Percentiles rank a stretch among this genome's conserved stretches.
These are phyloP conservation scores for Bembecia ichneumoniformis DNA, from an alignment of 2,888 invertebrate genomes.

Conservation along the genomic window DNA sequence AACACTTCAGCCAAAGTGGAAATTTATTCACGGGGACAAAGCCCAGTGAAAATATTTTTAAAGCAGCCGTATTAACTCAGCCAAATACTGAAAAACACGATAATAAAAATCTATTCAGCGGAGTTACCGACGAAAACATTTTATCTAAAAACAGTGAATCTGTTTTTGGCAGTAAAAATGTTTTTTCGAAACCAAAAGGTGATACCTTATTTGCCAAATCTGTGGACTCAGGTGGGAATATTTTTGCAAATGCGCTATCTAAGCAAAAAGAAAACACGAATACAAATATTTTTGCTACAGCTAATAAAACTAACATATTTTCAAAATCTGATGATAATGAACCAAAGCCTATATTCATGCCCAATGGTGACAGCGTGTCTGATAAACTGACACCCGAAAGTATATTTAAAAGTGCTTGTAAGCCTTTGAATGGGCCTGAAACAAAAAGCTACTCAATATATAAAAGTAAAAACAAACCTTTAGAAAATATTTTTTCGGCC, in stretches of 20 bases:
- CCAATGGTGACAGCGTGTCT: constrained; percentile 26
- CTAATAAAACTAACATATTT: constrained; percentile 29
- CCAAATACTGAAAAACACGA: background rate
- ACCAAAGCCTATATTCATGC: constrained; percentile 20
- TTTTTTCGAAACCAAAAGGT: constrained; percentile 11
- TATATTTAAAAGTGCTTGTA: constrained; percentile 47
- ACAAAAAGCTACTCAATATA: constrained; percentile 43
- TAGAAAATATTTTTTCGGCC: constrained; percentile 47
- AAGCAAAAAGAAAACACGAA: constrained; percentile 17
- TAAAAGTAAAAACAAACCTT: constrained; percentile 48
- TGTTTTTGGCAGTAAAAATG: constrained; percentile 8
- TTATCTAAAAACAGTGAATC: constrained; percentile 7
- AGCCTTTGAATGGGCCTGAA: constrained; percentile 25
- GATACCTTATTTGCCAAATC: constrained; percentile 11
- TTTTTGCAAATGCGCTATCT: constrained; percentile 30
- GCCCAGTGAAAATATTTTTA: constrained; percentile 7
- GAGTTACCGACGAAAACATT: constrained; percentile 2
- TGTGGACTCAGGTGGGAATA: constrained; percentile 17
- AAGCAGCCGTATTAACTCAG: constrained; percentile 4
- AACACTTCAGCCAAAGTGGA: constrained; percentile 17
- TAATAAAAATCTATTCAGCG: constrained; percentile 7
- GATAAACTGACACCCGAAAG: constrained; percentile 40
- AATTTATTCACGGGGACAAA: constrained; percentile 5
- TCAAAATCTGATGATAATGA: constrained; percentile 15
- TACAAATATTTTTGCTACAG: constrained; percentile 37